phyloP scores from a whole-genome alignment of 53 echinoderm and acorn worm species.

The Glandiceps talaboti region DNA sequence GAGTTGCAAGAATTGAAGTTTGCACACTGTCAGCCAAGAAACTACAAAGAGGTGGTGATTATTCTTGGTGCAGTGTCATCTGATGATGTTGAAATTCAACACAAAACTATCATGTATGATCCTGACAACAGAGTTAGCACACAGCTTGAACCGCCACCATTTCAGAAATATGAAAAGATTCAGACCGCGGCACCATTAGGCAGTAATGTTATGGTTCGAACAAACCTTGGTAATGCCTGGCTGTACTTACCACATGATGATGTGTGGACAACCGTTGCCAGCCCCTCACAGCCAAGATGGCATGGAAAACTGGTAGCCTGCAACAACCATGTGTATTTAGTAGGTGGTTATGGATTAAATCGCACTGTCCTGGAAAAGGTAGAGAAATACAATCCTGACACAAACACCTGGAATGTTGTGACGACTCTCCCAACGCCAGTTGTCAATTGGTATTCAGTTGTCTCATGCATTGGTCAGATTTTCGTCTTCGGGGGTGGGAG shows the following conservation, averaged over 20 bases:
- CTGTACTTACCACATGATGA: neutral
- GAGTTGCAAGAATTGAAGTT: neutral
- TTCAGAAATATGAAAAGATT: neutral
- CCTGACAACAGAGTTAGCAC: neutral
- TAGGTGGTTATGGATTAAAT: neutral
- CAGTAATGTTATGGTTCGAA: neutral
- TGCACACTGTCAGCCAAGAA: neutral
- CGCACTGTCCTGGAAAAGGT: constrained; percentile 47
- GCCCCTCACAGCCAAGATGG: neutral
- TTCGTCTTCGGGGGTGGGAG: constrained; percentile 71
- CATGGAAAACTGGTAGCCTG: neutral
- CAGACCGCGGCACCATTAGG: neutral
- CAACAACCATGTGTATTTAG: neutral
- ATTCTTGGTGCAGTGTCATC: neutral
- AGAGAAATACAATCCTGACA: constrained; percentile 73
- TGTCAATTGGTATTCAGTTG: constrained; percentile 12
- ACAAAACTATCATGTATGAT: neutral
- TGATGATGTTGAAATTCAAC: neutral
- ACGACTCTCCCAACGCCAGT: constrained; percentile 43
- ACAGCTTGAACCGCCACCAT: neutral
- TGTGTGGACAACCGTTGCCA: neutral
- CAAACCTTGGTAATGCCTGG: neutral
- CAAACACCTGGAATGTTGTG: constrained; percentile 60
- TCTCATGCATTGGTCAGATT: constrained; percentile 67
- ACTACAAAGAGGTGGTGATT: neutral